Conservation (phyloP, 2,888 invertebrate genomes). For the Phragmatobia fuliginosa region DNA sequence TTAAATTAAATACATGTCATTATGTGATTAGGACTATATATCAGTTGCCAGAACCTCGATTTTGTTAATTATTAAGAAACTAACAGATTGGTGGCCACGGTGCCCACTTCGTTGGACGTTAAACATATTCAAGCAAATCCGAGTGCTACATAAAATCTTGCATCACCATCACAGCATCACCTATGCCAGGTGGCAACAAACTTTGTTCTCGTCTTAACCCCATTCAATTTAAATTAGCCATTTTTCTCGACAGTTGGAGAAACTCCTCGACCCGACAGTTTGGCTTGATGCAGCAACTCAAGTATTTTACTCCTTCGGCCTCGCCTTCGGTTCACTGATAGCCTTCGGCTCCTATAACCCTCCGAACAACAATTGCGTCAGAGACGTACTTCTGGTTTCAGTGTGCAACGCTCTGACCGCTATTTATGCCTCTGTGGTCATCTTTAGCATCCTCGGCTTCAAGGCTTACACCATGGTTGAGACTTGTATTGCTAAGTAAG, state of each 20-base stretch:
- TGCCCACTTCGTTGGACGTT: no score
- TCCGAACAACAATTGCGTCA: conserved; percentile 97
- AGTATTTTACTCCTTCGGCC: conserved; percentile 98
- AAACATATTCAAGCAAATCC: no score
- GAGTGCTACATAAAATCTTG: no score
- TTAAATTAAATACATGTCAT: no score
- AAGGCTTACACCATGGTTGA: conserved; percentile 97
- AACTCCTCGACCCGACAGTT: conserved; percentile 94
- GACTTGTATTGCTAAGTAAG: conserved; percentile 89
- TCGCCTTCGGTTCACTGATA: conserved; percentile 97
- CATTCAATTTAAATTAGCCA: neutral
- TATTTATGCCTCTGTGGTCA: conserved; percentile 97
- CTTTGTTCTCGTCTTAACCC: no score
- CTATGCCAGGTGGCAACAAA: no score
- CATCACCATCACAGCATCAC: no score
- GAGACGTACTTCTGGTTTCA: conserved; percentile 96
- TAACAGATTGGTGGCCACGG: no score
- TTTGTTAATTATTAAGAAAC: no score
- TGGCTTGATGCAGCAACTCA: conserved; percentile 99
- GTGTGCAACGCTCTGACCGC: conserved; percentile 97
- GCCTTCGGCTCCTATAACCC: conserved; percentile 98
- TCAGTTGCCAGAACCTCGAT: no score
- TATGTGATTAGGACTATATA: no score
- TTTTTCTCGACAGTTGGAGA: conserved; percentile 89
- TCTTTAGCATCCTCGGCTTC: conserved; percentile 98